Conservation (phyloP, 2,797 vertebrate species). For the Eospalax fontanierii region DNA sequence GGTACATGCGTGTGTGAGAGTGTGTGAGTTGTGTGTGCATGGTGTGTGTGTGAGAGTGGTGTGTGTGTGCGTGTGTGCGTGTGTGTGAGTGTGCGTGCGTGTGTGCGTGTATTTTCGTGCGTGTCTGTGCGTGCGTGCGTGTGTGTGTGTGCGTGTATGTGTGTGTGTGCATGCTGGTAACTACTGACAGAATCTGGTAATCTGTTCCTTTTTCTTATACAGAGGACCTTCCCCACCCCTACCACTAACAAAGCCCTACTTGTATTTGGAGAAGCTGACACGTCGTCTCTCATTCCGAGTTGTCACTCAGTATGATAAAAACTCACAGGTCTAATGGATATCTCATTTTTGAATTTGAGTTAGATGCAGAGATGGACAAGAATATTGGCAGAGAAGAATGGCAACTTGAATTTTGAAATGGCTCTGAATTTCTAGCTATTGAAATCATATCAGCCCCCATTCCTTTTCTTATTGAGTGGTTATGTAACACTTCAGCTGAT, state of each 20-base stretch:
- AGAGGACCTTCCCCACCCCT: not conserved
- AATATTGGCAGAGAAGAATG: not conserved
- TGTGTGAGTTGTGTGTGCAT: no score
- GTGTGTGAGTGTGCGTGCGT: no score
- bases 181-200: not conserved
- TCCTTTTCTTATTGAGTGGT: no score
- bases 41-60: no score
- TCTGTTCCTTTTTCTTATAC: not conserved
- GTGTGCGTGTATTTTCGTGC: no score
- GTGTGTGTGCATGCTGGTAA: not conserved
- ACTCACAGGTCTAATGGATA: not conserved
- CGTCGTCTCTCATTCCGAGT: not conserved
- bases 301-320: not conserved
- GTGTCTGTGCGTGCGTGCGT: no score
- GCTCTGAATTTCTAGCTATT: no score
- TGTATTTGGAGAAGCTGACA: conserved; percentile 21
- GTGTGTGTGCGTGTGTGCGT: not conserved
- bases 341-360: conserved; percentile 18
- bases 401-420: no score
- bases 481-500: no score
- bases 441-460: no score
- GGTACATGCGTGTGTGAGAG: no score
- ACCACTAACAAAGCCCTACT: not conserved
- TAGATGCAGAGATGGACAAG: not conserved
- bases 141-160: no score